Percentiles rank a stretch among this genome's conserved stretches.
These are phyloP conservation scores for Huso huso DNA, from an alignment of 2,797 vertebrate genomes.

Conservation along the genomic window DNA sequence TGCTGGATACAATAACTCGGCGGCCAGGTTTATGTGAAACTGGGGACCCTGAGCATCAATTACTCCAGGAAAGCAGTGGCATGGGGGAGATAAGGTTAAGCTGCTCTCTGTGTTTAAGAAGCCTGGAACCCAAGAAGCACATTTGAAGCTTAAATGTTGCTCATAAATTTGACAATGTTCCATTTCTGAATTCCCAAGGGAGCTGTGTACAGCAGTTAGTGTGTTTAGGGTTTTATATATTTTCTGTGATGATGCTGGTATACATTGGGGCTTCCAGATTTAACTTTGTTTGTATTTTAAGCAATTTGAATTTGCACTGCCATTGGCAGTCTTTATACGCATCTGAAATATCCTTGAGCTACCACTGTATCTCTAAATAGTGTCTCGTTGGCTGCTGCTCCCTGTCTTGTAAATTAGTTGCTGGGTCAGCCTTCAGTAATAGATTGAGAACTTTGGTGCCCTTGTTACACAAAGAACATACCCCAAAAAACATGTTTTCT, in stretches of 20 bases:
- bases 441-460: too few species aligned
- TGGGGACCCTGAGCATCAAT: constrained; percentile 69
- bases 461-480: too few species aligned
- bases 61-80: constrained; percentile 74
- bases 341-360: not conserved
- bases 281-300: not conserved
- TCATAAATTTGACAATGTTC: constrained; percentile 53
- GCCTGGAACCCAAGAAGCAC: constrained; percentile 49
- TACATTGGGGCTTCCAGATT: not conserved
- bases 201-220: constrained; percentile 22
- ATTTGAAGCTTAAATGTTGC: constrained; percentile 57
- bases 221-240: constrained; percentile 6
- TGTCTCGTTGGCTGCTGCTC: not conserved
- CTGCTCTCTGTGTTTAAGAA: constrained; percentile 57
- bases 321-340: not conserved
- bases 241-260: not conserved
- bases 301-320: not conserved
- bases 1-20: constrained; percentile 64
- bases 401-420: constrained; percentile 25
- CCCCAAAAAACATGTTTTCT: too few species aligned
- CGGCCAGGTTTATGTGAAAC: constrained; percentile 67
- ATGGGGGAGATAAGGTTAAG: constrained; percentile 78
- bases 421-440: constrained; percentile 9
- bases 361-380: not conserved
- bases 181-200: constrained; percentile 50